A percentile compares a stretch with the other conserved stretches of the same genome.
Conservation (phyloP, 2,888 invertebrate genomes). For the Leuctra nigra region DNA sequence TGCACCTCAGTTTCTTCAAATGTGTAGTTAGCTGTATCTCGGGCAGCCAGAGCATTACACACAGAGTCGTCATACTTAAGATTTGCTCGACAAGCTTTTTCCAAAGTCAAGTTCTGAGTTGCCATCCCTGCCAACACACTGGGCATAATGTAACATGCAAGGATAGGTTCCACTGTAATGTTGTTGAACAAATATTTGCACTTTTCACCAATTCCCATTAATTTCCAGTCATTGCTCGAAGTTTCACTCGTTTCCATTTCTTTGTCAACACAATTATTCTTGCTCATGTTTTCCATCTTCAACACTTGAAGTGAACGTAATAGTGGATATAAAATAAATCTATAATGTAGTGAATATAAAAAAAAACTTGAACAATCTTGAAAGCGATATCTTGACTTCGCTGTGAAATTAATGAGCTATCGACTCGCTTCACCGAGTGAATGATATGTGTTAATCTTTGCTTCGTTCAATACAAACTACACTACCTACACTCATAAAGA, state of each 20-base stretch:
- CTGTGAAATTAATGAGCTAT: too few species aligned
- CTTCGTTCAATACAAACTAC: too few species aligned
- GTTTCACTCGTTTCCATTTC: not conserved
- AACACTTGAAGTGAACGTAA: too few species aligned
- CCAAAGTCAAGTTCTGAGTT: conserved; percentile 77
- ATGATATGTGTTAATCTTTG: too few species aligned
- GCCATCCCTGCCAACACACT: conserved; percentile 62
- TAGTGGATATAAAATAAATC: too few species aligned
- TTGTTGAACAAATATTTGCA: conserved; percentile 51
- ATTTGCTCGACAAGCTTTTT: conserved; percentile 82
- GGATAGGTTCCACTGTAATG: conserved; percentile 69
- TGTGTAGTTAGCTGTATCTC: conserved; percentile 61
- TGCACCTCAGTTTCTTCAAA: conserved; percentile 58
- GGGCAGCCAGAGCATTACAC: conserved; percentile 67
- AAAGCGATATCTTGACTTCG: too few species aligned
- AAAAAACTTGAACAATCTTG: too few species aligned
- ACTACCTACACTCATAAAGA: too few species aligned
- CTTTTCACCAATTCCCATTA: conserved; percentile 37
- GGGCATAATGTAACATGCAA: conserved; percentile 65
- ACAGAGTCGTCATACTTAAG: conserved; percentile 62
- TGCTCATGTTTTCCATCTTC: too few species aligned
- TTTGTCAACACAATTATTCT: not conserved
- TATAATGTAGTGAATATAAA: too few species aligned
- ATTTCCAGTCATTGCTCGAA: conserved; percentile 19
- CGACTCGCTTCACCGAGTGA: too few species aligned